Evolutionary conservation across 1,140 invertebrate genomes (phyloP).

Genomic region (Drosophila arawakana): DNA sequence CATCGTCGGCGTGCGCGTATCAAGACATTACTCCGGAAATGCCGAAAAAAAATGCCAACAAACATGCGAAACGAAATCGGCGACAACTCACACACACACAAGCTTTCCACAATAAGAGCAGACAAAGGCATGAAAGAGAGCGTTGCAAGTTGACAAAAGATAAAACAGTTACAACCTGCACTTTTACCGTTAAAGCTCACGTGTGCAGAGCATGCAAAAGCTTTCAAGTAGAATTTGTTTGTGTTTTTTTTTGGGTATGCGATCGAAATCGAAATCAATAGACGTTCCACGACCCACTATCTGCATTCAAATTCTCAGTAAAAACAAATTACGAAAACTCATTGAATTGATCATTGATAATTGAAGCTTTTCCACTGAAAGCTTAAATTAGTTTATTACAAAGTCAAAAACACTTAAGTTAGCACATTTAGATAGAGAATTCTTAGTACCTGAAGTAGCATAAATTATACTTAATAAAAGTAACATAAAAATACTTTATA

Average conservation of each 20-base stretch:
- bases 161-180: constrained; percentile 27
- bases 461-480: too few species aligned
- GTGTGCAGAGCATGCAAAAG: constrained; percentile 18
- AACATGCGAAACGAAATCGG: constrained; percentile 50
- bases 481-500: too few species aligned
- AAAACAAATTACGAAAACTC: constrained; percentile 1
- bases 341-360: constrained; percentile 7
- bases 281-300: background rate
- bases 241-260: background rate
- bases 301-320: constrained; percentile 10
- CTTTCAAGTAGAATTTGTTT: background rate
- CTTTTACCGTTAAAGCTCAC: constrained; percentile 19
- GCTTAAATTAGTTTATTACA: constrained; percentile 3
- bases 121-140: constrained; percentile 23
- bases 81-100: constrained; percentile 16
- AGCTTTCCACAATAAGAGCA: constrained; percentile 1
- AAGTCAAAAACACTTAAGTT: background rate
- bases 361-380: constrained; percentile 6
- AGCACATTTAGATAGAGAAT: too few species aligned
- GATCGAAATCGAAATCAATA: constrained; percentile 15
- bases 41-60: constrained; percentile 69
- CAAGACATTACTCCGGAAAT: constrained; percentile 82
- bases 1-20: constrained; percentile 47
- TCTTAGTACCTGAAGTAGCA: too few species aligned
- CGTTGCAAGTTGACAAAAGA: background rate